A percentile compares a stretch with the other conserved stretches of the same genome.
phyloP scores from a whole-genome alignment of 2,888 invertebrate genomes.

The Diloba caeruleocephala region DNA sequence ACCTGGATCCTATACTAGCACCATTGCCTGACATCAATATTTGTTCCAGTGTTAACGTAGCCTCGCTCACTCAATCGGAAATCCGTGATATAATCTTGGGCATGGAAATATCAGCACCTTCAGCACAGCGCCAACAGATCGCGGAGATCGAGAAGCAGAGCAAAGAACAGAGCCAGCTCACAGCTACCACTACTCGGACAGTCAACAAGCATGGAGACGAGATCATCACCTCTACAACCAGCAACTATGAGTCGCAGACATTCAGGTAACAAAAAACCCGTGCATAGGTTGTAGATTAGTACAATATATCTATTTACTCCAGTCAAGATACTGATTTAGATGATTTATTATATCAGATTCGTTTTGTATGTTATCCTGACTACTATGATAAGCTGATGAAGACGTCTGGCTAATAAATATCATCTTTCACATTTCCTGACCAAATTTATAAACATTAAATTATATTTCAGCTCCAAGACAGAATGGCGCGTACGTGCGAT shows the following conservation, averaged over 20 bases:
- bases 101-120: constrained; percentile 99
- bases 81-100: constrained; percentile 99
- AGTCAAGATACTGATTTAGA: too few relatives aligned
- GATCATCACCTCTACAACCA: constrained; percentile 99
- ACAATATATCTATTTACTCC: too few relatives aligned
- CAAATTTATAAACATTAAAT: not conserved
- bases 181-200: constrained; percentile 99
- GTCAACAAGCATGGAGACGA: constrained; percentile 99
- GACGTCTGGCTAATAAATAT: too few relatives aligned
- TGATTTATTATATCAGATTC: too few relatives aligned
- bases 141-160: constrained; percentile 99
- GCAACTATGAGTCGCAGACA: constrained; percentile 99
- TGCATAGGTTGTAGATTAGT: not conserved
- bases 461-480: constrained; percentile 95
- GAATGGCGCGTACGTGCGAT: constrained; percentile 99
- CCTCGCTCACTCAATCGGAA: constrained; percentile 99
- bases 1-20: not conserved
- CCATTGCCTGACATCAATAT: too few relatives aligned
- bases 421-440: not conserved
- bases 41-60: constrained; percentile 96
- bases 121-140: constrained; percentile 99
- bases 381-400: too few relatives aligned
- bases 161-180: constrained; percentile 99
- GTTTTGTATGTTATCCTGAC: too few relatives aligned
- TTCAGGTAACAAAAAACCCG: constrained; percentile 91